Conservation (phyloP, 2,797 vertebrate genomes). For the Austrolebias charrua region DNA sequence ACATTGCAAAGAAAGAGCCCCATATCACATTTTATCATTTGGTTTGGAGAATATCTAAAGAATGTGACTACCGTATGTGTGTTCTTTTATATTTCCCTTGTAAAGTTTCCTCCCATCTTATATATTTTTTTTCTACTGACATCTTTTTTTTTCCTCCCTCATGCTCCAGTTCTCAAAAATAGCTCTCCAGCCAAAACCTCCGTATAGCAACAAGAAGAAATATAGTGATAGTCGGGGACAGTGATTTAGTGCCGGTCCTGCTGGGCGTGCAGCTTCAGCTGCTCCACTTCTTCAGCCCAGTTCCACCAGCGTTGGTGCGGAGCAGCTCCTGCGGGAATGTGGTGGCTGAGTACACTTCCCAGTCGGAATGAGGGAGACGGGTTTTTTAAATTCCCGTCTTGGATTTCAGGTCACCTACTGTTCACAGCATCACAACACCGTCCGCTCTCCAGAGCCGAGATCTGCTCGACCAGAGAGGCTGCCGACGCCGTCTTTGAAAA, state of each 20-base stretch:
- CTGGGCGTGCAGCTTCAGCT: conserved; percentile 40
- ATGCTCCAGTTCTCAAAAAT: conserved; percentile 54
- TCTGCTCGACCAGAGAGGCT: neutral
- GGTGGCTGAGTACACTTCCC: conserved; percentile 40
- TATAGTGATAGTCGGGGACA: conserved; percentile 11
- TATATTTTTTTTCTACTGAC: neutral
- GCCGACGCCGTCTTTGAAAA: conserved; percentile 9
- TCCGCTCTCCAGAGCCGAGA: neutral
- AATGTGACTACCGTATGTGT: too few species aligned
- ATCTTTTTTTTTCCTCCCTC: conserved; percentile 1
- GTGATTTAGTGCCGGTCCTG: conserved; percentile 48
- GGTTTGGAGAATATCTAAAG: too few species aligned
- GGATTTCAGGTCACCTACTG: conserved; percentile 53
- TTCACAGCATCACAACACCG: neutral
- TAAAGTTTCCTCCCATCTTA: too few species aligned
- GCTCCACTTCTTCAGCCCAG: conserved; percentile 50
- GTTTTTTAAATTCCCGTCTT: conserved; percentile 25
- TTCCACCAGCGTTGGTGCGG: conserved; percentile 28
- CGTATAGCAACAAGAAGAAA: conserved; percentile 42
- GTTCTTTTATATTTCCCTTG: too few species aligned
- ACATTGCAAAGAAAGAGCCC: too few species aligned
- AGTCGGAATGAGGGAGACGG: conserved; percentile 5
- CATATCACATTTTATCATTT: too few species aligned
- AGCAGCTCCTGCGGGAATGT: conserved; percentile 28
- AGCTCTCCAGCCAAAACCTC: conserved; percentile 26